These are phyloP conservation scores for Rhea pennata DNA, from an alignment of 2,113 vertebrate species.

Conservation along the genomic window DNA sequence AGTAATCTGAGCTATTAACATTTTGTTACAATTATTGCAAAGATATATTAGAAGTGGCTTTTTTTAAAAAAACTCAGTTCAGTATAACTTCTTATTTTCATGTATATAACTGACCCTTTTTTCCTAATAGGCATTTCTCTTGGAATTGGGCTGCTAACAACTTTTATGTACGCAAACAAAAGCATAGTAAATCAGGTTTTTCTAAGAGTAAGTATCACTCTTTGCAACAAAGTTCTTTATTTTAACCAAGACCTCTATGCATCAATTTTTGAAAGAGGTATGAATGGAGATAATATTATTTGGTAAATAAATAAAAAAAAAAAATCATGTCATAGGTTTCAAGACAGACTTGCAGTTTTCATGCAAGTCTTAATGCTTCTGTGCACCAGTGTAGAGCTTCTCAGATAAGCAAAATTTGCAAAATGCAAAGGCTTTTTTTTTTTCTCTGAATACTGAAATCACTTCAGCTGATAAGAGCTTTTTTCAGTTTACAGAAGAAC, in stretches of 20 bases:
- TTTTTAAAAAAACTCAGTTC: constrained; percentile 34
- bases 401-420: background rate
- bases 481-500: background rate
- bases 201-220: constrained; percentile 89
- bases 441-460: background rate
- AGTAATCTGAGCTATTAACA: constrained; percentile 12
- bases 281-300: constrained; percentile 7
- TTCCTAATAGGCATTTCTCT: constrained; percentile 92
- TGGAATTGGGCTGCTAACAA: constrained; percentile 94
- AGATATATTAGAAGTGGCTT: constrained; percentile 17
- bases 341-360: background rate
- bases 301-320: background rate
- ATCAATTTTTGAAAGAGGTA: constrained; percentile 37
- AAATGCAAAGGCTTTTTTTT: background rate
- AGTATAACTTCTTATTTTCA: background rate
- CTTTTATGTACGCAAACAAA: constrained; percentile 97
- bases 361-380: background rate
- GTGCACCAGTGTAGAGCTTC: background rate
- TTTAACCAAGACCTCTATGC: constrained; percentile 45
- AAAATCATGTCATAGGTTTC: background rate
- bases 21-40: constrained; percentile 12
- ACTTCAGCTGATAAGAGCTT: background rate
- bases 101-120: constrained; percentile 78
- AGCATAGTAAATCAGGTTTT: constrained; percentile 96
- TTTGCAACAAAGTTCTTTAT: constrained; percentile 44